Evolutionary conservation across 1,140 invertebrate species (phyloP), one percentile per base, ranked within the genome.

Genomic region (Drusus annulatus): DNA sequence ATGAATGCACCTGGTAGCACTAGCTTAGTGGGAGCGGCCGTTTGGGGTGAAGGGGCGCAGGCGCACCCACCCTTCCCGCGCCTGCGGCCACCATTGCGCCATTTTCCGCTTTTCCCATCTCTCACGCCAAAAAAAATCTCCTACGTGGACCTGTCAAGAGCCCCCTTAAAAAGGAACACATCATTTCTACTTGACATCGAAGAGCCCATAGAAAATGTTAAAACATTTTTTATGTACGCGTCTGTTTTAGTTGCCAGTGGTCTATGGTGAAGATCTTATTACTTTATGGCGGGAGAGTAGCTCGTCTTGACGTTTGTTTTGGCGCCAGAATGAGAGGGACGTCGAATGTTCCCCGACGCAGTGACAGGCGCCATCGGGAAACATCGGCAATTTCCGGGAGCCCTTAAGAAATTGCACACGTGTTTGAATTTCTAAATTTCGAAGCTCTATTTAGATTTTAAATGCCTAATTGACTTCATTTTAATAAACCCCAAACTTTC

Each of bases 81-180:
- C 77, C 77, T 71, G 81, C 73, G 81, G 75, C 78, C 79, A 73
- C 79, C 79, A 79, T 83, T 83, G 82, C 82, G 82, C 80, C 82
- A 83, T 83, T 83, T 83, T 83, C 82, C 77, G 77, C 77, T 79
- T 71, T 75, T n/a, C 71, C 71, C 25, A 23, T 51, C 15, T 75
- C 71, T 75, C 52, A 36, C 36, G 13, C 21, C 54, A n/a, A 71
- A 21, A n/a, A 65, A 25, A 50, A 71, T 71, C 71, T 54, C 71
- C 36, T 58, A 56, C 10, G 56, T 13, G 45, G 13, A 17, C 21
- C 6, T 60, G 52, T 15, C 51, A 8, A 10, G 23, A 19, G 25
- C 45, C 52, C 28, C 28, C 50, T 25, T 23, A 23, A 75, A 56
- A 75, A 75, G 58, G 54, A 17, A 17, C 28, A 16, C 6, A 13